A percentile compares a stretch with the other conserved stretches of the same genome.
Conservation (phyloP, 1,140 invertebrate species). For the Chelonus insularis region DNA sequence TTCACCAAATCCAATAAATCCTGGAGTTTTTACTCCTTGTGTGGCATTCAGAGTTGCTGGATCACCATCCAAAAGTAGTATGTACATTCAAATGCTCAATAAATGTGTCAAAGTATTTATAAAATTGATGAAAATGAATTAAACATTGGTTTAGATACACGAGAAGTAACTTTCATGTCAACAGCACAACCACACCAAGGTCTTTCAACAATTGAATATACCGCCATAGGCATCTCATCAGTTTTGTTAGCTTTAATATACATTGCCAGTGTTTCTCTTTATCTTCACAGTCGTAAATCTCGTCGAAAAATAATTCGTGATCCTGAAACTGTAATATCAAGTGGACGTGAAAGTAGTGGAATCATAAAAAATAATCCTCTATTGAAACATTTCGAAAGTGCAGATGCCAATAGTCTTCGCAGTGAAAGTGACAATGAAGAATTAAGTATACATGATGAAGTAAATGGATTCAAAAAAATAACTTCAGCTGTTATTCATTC, state of each 20-base stretch:
- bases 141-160: too few species aligned
- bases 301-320: constrained; percentile 44
- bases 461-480: constrained; percentile 54
- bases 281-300: constrained; percentile 68
- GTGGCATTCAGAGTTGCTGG: constrained; percentile 83
- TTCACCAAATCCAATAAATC: constrained; percentile 57
- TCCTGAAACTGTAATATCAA: constrained; percentile 47
- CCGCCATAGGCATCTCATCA: constrained; percentile 80
- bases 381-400: constrained; percentile 67
- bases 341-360: constrained; percentile 58
- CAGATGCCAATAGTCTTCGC: constrained; percentile 52
- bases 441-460: constrained; percentile 43
- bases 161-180: constrained; percentile 75
- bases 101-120: too few species aligned
- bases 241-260: constrained; percentile 80
- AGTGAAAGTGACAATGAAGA: constrained; percentile 55
- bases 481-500: constrained; percentile 74
- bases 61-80: constrained; percentile 73
- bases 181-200: constrained; percentile 66
- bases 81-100: too few species aligned
- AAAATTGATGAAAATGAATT: constrained; percentile 14
- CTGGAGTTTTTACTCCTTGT: constrained; percentile 76
- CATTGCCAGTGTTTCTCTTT: constrained; percentile 79
- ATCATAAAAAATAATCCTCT: constrained; percentile 78
- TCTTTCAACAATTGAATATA: constrained; percentile 71